Evolutionary conservation across 2,797 vertebrate species (phyloP).

Genomic region (Mus spretus): DNA sequence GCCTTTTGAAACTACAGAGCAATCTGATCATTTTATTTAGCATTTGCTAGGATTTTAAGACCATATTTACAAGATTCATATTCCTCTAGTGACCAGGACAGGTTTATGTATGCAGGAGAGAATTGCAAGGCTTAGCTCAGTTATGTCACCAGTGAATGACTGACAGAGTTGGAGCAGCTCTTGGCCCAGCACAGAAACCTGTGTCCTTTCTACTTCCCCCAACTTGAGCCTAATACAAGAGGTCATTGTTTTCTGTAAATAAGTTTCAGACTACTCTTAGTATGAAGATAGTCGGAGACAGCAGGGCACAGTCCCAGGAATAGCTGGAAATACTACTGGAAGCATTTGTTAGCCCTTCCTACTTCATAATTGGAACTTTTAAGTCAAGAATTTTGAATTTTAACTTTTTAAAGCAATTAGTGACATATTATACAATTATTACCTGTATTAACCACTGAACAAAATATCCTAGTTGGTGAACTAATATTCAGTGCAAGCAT

Average conservation of each 20-base stretch:
- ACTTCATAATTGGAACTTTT: constrained; percentile 44
- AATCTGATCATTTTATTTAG: constrained; percentile 38
- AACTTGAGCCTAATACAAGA: background rate
- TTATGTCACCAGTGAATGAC: background rate
- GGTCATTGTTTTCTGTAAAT: background rate
- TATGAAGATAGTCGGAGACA: background rate
- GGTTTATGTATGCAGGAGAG: background rate
- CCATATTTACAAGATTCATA: background rate
- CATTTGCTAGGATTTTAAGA: constrained; percentile 12
- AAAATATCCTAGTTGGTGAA: background rate
- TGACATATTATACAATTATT: constrained; percentile 42
- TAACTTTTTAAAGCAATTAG: constrained; percentile 48
- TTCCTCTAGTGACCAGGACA: background rate
- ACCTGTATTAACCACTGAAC: background rate
- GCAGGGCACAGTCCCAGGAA: constrained; percentile 14
- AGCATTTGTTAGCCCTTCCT: constrained; percentile 47
- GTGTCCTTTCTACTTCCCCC: constrained; percentile 34
- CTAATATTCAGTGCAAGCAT: constrained; percentile 17
- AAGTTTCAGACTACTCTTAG: background rate
- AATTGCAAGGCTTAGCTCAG: background rate
- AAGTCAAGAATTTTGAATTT: constrained; percentile 46
- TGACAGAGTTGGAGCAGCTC: constrained; percentile 42
- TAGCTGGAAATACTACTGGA: constrained; percentile 41
- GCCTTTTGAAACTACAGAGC: background rate
- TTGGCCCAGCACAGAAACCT: background rate